phyloP scores from a whole-genome alignment of 2,888 invertebrate genomes.

The Esperia sulphurella region DNA sequence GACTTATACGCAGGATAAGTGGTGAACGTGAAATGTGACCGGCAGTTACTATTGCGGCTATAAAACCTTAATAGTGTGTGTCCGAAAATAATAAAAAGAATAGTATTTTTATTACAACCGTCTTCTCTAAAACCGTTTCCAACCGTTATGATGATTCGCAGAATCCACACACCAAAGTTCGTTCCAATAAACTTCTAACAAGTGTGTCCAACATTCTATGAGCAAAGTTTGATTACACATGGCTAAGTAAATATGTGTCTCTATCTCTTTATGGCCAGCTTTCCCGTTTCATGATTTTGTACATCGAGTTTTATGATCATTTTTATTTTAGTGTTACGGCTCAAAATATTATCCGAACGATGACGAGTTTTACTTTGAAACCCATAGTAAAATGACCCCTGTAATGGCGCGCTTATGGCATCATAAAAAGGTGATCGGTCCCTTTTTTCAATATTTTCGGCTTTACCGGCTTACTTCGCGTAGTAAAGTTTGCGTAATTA shows the following conservation, averaged over 20 bases:
- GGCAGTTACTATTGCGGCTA: no score
- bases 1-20: no score
- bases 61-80: no score
- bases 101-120: no score
- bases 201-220: constrained; percentile 11
- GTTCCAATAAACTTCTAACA: constrained; percentile 27
- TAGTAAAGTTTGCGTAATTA: constrained; percentile 20
- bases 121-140: background rate
- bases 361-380: constrained; percentile 36
- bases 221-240: constrained; percentile 33
- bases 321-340: constrained; percentile 67
- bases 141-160: constrained; percentile 5
- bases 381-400: constrained; percentile 55
- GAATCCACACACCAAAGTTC: constrained; percentile 4
- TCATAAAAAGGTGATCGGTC: constrained; percentile 57
- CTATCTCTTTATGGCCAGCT: constrained; percentile 20
- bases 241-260: constrained; percentile 16
- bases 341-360: constrained; percentile 50
- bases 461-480: constrained; percentile 12
- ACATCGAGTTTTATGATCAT: constrained; percentile 52
- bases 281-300: constrained; percentile 39
- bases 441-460: constrained; percentile 29
- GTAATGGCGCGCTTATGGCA: constrained; percentile 52
- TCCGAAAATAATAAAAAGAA: no score
- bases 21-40: no score